A percentile compares a stretch with the other conserved stretches of the same genome.
Conservation (phyloP, 2,888 invertebrate genomes). For the Drosophila kuntzei region DNA sequence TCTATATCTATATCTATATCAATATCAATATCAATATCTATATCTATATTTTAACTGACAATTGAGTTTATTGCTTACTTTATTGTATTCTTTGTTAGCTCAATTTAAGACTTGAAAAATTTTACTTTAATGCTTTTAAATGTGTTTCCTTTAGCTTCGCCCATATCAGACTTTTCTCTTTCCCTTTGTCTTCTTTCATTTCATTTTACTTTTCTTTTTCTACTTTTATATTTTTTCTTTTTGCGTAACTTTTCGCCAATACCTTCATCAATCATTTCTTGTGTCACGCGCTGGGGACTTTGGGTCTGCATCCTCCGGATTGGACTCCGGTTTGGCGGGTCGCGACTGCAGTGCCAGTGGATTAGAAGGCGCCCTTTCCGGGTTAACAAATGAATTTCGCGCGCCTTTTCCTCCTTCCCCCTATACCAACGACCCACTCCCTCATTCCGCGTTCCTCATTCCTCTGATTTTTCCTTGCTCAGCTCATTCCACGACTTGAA, state of each 20-base stretch:
- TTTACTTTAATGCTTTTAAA: constrained; percentile 66
- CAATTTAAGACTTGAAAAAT: constrained; percentile 51
- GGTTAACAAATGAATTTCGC: constrained; percentile 79
- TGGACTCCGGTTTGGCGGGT: constrained; percentile 49
- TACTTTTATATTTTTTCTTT: constrained; percentile 17
- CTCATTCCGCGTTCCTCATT: not conserved
- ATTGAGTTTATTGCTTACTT: not conserved
- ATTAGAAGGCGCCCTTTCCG: constrained; percentile 71
- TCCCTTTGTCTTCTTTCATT: constrained; percentile 19
- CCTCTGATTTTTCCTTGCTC: not conserved
- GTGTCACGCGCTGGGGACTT: constrained; percentile 69
- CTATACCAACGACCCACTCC: not conserved
- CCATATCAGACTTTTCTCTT: constrained; percentile 16
- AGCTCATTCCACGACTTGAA: constrained; percentile 48
- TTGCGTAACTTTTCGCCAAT: constrained; percentile 56
- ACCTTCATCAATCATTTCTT: constrained; percentile 79
- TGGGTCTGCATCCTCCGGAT: constrained; percentile 57
- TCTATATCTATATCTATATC: constrained; percentile 3
- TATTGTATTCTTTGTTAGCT: constrained; percentile 21
- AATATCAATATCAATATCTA: not conserved
- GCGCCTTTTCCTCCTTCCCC: constrained; percentile 32
- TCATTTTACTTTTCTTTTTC: constrained; percentile 29
- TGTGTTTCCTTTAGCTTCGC: constrained; percentile 53
- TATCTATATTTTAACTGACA: not conserved
- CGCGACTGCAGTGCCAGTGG: constrained; percentile 71